These are phyloP conservation scores for Campopleginae sp. DNA, from an alignment of 2,888 invertebrate genomes.

Conservation along the genomic window DNA sequence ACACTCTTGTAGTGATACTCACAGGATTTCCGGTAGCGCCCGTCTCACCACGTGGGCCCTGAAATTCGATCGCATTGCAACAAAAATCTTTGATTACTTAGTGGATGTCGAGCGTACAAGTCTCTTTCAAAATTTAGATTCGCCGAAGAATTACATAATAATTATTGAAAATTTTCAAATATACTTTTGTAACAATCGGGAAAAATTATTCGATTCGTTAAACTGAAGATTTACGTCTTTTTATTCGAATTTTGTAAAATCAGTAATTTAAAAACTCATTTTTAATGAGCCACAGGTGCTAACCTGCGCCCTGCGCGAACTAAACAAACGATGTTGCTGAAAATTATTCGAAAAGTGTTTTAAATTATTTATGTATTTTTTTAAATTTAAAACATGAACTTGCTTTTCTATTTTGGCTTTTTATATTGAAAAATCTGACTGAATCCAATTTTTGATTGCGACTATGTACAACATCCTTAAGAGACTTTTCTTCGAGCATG, in stretches of 20 bases:
- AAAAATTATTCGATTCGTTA: not conserved
- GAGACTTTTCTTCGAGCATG: constrained; percentile 54
- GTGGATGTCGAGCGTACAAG: constrained; percentile 18
- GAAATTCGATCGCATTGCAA: constrained; percentile 80
- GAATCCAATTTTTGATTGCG: constrained; percentile 33
- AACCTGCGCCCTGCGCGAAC: no score
- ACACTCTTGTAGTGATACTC: constrained; percentile 84
- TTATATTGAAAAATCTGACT: not conserved
- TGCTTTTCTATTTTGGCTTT: not conserved
- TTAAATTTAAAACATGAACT: no score
- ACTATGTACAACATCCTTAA: constrained; percentile 34
- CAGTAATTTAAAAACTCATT: not conserved
- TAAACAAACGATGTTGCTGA: not conserved
- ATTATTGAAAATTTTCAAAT: not conserved
- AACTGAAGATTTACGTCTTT: not conserved
- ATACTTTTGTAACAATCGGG: not conserved
- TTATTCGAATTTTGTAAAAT: not conserved
- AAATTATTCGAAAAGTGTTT: no score
- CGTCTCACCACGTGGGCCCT: constrained; percentile 96
- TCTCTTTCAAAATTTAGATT: constrained; percentile 31
- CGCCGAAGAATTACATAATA: not conserved
- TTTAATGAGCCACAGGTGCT: not conserved
- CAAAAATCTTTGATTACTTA: constrained; percentile 45
- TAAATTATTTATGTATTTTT: no score
- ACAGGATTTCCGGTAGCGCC: constrained; percentile 94